phyloP scores from a whole-genome alignment of 2,113 vertebrate genomes.

The Paramisgurnus dabryanus region DNA sequence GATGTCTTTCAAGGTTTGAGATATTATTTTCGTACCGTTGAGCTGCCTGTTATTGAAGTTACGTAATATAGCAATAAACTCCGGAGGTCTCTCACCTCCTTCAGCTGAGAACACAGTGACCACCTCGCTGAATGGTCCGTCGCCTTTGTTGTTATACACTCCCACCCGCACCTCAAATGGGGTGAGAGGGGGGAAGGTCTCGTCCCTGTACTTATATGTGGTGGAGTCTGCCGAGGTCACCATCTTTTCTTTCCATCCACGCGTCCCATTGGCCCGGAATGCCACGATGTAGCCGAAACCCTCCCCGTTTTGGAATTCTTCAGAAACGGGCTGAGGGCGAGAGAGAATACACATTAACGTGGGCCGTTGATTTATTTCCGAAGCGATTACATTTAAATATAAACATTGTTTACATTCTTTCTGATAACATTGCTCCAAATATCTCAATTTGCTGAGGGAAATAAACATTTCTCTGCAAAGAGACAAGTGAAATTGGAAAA shows the following conservation, averaged over 20 bases:
- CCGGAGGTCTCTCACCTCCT: constrained; percentile 79
- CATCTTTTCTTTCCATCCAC: constrained; percentile 98
- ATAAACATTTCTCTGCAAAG: background rate
- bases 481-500: constrained; percentile 37
- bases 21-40: background rate
- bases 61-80: constrained; percentile 23
- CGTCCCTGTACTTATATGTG: constrained; percentile 93
- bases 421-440: background rate
- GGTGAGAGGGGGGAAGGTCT: constrained; percentile 93
- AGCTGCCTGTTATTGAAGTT: background rate
- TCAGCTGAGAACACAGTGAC: constrained; percentile 93
- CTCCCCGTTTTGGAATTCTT: constrained; percentile 96
- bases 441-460: background rate
- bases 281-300: constrained; percentile 97
- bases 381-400: background rate
- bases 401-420: background rate
- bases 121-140: constrained; percentile 92
- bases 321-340: constrained; percentile 86
- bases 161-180: constrained; percentile 96
- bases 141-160: constrained; percentile 97
- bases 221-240: constrained; percentile 94
- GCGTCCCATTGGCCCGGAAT: constrained; percentile 91
- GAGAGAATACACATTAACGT: background rate
- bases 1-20: background rate
- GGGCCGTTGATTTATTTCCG: background rate